These are phyloP conservation scores for Andrena cerasifolii DNA, from an alignment of 1,140 invertebrate species.

Conservation along the genomic window DNA sequence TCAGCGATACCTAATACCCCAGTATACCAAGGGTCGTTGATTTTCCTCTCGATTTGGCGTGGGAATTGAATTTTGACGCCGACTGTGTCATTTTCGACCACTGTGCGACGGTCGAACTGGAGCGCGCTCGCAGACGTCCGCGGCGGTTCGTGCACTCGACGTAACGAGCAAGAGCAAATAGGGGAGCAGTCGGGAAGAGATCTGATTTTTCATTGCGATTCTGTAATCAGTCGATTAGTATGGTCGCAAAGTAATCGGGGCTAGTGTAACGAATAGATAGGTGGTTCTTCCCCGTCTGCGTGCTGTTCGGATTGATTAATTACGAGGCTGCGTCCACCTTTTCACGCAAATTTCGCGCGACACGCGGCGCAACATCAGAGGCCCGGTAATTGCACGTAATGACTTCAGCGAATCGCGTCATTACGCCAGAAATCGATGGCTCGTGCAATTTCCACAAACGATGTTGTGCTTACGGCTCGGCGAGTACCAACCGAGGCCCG, in stretches of 20 bases:
- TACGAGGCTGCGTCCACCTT: neutral
- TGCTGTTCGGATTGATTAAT: neutral
- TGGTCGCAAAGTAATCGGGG: no score
- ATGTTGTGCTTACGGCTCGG: slow-evolving; percentile 24
- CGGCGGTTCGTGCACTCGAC: neutral
- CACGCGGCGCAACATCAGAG: neutral
- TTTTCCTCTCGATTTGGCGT: no score
- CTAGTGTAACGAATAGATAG: no score
- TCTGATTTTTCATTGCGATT: no score
- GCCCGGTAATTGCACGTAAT: neutral
- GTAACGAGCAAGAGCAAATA: neutral
- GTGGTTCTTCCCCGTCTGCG: neutral
- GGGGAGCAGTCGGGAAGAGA: neutral
- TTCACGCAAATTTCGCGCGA: neutral
- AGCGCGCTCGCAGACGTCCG: neutral
- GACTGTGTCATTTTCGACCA: no score
- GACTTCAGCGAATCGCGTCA: slow-evolving; percentile 14
- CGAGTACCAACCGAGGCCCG: neutral
- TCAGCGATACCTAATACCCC: no score
- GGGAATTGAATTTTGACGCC: no score
- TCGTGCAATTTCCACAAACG: slow-evolving; percentile 27
- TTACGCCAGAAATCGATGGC: slow-evolving; percentile 43
- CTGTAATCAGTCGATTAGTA: no score
- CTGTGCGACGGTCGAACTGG: neutral
- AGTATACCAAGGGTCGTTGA: no score